Percentiles rank a stretch among this genome's conserved stretches.
These are phyloP conservation scores for Polyommatus icarus DNA, from an alignment of 2,888 invertebrate species.

Conservation along the genomic window DNA sequence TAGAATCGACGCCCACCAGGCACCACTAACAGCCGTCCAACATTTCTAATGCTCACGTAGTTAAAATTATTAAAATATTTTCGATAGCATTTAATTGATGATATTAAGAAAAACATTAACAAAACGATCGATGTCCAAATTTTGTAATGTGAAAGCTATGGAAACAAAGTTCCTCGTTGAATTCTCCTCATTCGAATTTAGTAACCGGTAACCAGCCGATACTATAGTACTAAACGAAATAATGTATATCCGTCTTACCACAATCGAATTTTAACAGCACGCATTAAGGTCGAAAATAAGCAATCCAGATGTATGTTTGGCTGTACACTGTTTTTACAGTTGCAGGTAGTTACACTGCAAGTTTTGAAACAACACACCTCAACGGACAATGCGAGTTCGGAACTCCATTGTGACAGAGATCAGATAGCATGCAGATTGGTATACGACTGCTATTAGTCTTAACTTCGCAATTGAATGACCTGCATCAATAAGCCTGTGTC, in stretches of 20 bases:
- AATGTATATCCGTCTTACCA: too few relatives aligned
- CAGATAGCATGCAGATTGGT: constrained; percentile 14
- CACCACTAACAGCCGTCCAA: neutral
- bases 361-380: neutral
- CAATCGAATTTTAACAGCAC: too few relatives aligned
- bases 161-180: neutral
- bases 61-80: neutral
- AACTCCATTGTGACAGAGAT: neutral
- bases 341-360: neutral
- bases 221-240: too few relatives aligned
- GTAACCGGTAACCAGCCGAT: too few relatives aligned
- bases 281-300: too few relatives aligned
- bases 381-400: neutral
- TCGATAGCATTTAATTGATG: neutral
- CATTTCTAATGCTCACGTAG: neutral
- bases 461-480: neutral
- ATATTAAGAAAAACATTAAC: neutral
- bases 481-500: neutral
- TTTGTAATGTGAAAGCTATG: neutral
- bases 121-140: neutral
- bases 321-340: too few relatives aligned
- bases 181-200: too few relatives aligned
- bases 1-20: neutral
- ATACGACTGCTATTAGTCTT: constrained; percentile 2
- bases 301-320: too few relatives aligned